These are phyloP conservation scores for Stenodema calcarata DNA, from an alignment of 2,888 invertebrate genomes.

Conservation along the genomic window DNA sequence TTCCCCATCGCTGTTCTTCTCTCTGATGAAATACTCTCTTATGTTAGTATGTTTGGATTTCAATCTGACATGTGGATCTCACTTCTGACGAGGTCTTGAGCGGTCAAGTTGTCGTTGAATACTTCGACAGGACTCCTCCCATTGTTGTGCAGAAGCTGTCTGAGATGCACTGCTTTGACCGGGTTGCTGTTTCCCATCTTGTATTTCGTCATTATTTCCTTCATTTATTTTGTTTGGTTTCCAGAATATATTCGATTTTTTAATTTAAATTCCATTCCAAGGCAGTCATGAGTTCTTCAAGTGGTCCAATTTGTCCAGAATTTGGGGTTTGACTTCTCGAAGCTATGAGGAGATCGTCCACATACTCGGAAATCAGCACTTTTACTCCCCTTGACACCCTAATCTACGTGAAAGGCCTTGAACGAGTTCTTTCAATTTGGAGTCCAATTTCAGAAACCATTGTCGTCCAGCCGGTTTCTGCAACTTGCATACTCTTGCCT, in stretches of 20 bases:
- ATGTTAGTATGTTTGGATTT: not conserved
- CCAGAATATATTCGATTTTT: too few species aligned
- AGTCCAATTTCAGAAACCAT: not conserved
- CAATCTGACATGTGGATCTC: not conserved
- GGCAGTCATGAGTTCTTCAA: not conserved
- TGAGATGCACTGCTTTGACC: constrained; percentile 15
- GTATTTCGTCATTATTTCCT: constrained; percentile 33
- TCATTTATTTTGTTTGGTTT: not conserved
- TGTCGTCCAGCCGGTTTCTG: not conserved
- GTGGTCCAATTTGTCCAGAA: not conserved
- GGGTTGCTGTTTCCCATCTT: constrained; percentile 42
- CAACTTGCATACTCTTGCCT: not conserved
- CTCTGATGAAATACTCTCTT: not conserved
- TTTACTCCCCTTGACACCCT: not conserved
- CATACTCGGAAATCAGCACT: too few species aligned
- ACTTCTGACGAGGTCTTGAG: not conserved
- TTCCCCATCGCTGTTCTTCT: not conserved
- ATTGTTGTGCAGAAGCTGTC: not conserved
- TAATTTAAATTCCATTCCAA: not conserved
- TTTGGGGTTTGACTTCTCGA: not conserved
- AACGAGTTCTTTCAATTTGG: not conserved
- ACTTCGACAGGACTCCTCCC: not conserved
- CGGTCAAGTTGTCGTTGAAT: constrained; percentile 4
- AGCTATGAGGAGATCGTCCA: not conserved
- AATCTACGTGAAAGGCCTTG: constrained; percentile 27